Evolutionary conservation across 1,140 invertebrate genomes (phyloP), one percentile per base, ranked within the genome.

Genomic region (Asobara japonica): DNA sequence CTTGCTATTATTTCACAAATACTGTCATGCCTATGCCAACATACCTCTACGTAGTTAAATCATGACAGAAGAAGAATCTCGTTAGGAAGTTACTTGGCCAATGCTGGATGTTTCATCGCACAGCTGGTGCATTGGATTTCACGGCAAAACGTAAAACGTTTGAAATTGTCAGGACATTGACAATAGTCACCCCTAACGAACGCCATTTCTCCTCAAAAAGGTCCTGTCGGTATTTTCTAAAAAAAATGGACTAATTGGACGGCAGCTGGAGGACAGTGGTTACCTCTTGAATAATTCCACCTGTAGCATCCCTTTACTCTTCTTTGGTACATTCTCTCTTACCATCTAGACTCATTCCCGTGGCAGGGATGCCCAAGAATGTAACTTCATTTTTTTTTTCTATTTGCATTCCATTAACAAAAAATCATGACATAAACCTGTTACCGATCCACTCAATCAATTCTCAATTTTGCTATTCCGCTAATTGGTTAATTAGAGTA

Each of bases 41-140:
- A 45, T 33, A 61, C 16, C 30, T 60, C 30, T 20, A 27, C 16
- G 27, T 31, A 61, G 18, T 25, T 51, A 31, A 36, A 20, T 6
- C 74, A 48, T 68, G 71, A 68, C 71, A 75, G 73, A 79, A 74
- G 75, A 80, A 80, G 74, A 78, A 71, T 69, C 76, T 80, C 74
- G 73, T 80, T 80, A 77, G 51, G 64, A 75, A 74, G 73, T 77
- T 78, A 78, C 61, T 70, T 70, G 65, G 71, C 71, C 64, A 69
- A 61, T 69, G 48, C 48, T 16, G 3, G 31, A 66, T 11, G 33
- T 66, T 61, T 45, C 65, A 77, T 76, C 70, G 76, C 51, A 56
- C 22, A 56, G 22, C 20, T 56, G 51, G 22, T 27, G 22, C 45
- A 36, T 36, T 27, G 30, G 56, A 18, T n/a, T 11, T 6, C 33